These are phyloP conservation scores for Brachycybe producta DNA, from an alignment of 2,888 invertebrate species.

Conservation along the genomic window DNA sequence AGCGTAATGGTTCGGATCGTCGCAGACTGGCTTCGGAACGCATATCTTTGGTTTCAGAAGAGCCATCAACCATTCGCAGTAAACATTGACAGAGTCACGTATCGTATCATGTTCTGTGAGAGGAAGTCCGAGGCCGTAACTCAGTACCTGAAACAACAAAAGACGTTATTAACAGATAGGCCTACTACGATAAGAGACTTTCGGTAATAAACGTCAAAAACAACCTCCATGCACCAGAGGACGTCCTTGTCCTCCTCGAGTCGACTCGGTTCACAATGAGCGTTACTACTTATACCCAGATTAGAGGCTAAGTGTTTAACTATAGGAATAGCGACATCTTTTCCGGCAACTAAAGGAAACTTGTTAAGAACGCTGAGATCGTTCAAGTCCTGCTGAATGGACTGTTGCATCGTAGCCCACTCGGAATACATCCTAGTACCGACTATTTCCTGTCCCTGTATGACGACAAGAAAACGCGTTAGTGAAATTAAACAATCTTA, in stretches of 20 bases:
- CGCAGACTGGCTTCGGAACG: slow-evolving; percentile 74
- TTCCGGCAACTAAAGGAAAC: slow-evolving; percentile 55
- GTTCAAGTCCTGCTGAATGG: slow-evolving; percentile 33
- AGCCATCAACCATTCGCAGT: slow-evolving; percentile 91
- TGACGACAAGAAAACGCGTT: too few relatives aligned
- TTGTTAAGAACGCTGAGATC: slow-evolving; percentile 53
- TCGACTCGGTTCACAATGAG: slow-evolving; percentile 69
- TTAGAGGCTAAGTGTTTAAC: slow-evolving; percentile 61
- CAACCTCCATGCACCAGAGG: slow-evolving; percentile 57
- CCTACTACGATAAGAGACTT: neutral
- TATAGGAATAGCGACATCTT: slow-evolving; percentile 66
- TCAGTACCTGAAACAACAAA: slow-evolving; percentile 54
- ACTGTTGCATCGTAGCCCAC: slow-evolving; percentile 35
- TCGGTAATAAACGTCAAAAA: neutral
- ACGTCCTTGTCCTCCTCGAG: slow-evolving; percentile 64
- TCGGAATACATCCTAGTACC: slow-evolving; percentile 34
- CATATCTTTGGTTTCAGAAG: slow-evolving; percentile 70
- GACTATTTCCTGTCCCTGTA: neutral
- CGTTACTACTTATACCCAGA: slow-evolving; percentile 50
- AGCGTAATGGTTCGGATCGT: slow-evolving; percentile 80
- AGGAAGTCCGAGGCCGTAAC: slow-evolving; percentile 80
- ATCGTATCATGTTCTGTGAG: slow-evolving; percentile 85
- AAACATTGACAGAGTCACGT: slow-evolving; percentile 89
- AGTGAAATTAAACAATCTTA: too few relatives aligned
- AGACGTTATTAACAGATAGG: slow-evolving; percentile 7